Percentiles rank a stretch among this genome's conserved stretches.
Evolutionary conservation across 2,113 vertebrate genomes (phyloP).

Genomic region (Neolamprologus caudopunctatus): DNA sequence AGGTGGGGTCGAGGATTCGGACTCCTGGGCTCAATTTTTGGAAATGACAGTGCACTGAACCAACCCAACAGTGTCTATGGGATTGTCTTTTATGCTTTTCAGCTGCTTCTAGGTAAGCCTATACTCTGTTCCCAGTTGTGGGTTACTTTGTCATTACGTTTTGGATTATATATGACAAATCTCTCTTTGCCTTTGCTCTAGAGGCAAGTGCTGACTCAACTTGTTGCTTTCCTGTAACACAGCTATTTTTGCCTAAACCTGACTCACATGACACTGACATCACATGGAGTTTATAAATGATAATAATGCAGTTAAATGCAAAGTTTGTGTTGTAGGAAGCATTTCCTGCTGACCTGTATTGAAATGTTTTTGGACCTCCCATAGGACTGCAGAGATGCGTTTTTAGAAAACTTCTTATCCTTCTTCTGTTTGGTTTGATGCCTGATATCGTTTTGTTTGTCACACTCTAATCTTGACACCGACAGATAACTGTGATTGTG

Average conservation of each 20-base stretch:
- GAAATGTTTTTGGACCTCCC: background rate
- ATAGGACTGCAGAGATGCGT: background rate
- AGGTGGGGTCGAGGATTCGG: slow-evolving; percentile 99
- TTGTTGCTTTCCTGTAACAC: background rate
- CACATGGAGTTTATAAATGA: background rate
- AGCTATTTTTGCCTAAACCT: background rate
- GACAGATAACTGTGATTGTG: background rate
- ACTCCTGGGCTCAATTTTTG: slow-evolving; percentile 95
- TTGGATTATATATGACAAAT: background rate
- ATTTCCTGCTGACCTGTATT: background rate
- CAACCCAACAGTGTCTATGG: slow-evolving; percentile 99
- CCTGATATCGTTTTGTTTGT: background rate
- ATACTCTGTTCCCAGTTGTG: background rate
- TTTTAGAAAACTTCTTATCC: background rate
- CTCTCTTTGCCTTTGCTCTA: background rate
- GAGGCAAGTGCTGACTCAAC: background rate
- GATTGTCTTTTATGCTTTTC: slow-evolving; percentile 96
- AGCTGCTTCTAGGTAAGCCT: slow-evolving; percentile 94
- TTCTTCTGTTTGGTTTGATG: background rate
- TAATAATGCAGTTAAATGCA: background rate
- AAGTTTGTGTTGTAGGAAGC: background rate
- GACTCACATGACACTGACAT: background rate
- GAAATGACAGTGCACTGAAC: slow-evolving; percentile 95
- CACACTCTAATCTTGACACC: background rate
- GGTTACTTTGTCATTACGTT: background rate